These are phyloP conservation scores for Tenthredo mesomela DNA, from an alignment of 2,888 invertebrate genomes.

Conservation along the genomic window DNA sequence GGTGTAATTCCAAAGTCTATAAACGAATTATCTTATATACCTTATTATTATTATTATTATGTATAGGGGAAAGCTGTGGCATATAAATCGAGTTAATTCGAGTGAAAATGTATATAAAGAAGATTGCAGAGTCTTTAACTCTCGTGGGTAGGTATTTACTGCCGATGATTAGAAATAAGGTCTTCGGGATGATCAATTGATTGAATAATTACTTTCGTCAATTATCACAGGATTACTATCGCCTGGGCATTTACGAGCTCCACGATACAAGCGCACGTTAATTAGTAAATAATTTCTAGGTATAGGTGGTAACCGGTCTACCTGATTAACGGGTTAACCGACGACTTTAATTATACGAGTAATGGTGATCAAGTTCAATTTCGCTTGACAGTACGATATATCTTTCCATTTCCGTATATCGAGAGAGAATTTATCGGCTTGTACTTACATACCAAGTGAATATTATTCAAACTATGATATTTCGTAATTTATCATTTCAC, in stretches of 20 bases:
- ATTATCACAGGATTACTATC: conserved; percentile 33
- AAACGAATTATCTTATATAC: conserved; percentile 11
- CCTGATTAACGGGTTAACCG: conserved; percentile 31
- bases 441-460: conserved; percentile 2
- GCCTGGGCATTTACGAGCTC: conserved; percentile 27
- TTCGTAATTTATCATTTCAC: conserved; percentile 2
- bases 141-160: background rate
- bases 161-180: background rate
- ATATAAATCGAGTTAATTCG: conserved; percentile 16
- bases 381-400: conserved; percentile 29
- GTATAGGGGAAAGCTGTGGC: background rate
- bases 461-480: conserved; percentile 7
- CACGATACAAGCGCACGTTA: background rate
- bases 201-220: conserved; percentile 42
- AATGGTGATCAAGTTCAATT: conserved; percentile 42
- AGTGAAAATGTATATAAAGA: conserved; percentile 9
- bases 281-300: conserved; percentile 43
- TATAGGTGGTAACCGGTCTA: conserved; percentile 43
- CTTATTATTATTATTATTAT: too few species aligned
- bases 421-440: conserved; percentile 21
- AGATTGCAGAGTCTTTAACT: conserved; percentile 11
- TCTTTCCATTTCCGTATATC: conserved; percentile 42
- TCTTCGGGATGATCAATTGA: conserved; percentile 20
- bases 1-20: background rate
- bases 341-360: conserved; percentile 42